These are phyloP conservation scores for Lochmaea capreae DNA, from an alignment of 2,888 invertebrate species.

Conservation along the genomic window DNA sequence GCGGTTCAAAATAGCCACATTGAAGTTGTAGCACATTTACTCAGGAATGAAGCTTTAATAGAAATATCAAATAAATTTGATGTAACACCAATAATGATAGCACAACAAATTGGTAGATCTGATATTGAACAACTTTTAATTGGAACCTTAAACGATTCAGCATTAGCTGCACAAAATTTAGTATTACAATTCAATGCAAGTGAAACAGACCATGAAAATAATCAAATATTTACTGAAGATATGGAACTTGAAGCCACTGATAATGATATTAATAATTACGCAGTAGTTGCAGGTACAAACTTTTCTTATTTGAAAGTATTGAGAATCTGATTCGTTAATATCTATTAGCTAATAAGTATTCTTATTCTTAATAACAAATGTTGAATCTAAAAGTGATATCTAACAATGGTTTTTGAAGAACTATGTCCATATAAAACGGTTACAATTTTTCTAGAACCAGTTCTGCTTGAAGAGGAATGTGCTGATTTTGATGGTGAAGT, in stretches of 20 bases:
- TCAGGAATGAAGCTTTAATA: conserved; percentile 81
- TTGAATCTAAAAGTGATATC: not conserved
- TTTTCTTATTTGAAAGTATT: not conserved
- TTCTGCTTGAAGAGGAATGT: conserved; percentile 22
- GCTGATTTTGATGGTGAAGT: conserved; percentile 31
- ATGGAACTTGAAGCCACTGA: conserved; percentile 42
- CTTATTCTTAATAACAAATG: too few species aligned
- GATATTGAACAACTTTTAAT: conserved; percentile 73
- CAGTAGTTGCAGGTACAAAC: conserved; percentile 22
- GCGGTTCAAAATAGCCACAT: conserved; percentile 86
- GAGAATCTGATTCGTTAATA: too few species aligned
- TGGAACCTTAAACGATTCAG: conserved; percentile 52
- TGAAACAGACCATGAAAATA: conserved; percentile 35
- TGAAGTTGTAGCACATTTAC: conserved; percentile 75
- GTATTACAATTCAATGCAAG: conserved; percentile 50
- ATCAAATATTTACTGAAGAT: conserved; percentile 46
- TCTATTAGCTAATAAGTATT: too few species aligned
- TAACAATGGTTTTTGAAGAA: too few species aligned
- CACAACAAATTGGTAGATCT: conserved; percentile 73
- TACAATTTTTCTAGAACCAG: conserved; percentile 34
- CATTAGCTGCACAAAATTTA: conserved; percentile 54
- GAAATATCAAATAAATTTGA: conserved; percentile 78
- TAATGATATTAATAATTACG: conserved; percentile 26
- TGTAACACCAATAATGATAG: conserved; percentile 76
- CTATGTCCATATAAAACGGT: too few species aligned